A percentile compares a stretch with the other conserved stretches of the same genome.
Conservation (phyloP, 2,888 invertebrate species). For the Electrophaes corylata region DNA sequence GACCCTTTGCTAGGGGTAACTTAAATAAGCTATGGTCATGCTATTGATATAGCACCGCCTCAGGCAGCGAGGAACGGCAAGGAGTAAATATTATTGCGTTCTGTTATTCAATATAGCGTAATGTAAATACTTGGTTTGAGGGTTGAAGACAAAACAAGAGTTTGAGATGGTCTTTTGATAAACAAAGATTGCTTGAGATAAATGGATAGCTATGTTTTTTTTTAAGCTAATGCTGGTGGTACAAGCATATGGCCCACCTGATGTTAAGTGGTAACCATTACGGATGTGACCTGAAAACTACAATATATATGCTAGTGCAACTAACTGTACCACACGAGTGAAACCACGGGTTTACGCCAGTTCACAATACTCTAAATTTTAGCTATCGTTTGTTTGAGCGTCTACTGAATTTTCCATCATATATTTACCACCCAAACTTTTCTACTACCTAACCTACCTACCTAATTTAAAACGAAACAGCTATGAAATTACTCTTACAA, state of each 20-base stretch:
- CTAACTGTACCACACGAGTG: too few species aligned
- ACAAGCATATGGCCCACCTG: too few species aligned
- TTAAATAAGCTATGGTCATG: slow-evolving; percentile 6
- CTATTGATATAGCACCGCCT: slow-evolving; percentile 30
- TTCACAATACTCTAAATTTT: too few species aligned
- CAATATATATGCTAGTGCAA: too few species aligned
- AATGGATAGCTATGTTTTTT: too few species aligned
- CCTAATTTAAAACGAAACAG: slow-evolving; percentile 13
- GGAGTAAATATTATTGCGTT: background rate
- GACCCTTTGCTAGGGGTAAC: background rate
- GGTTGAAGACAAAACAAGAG: background rate
- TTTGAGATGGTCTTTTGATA: background rate
- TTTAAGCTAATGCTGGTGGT: too few species aligned
- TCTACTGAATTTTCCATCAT: slow-evolving; percentile 11
- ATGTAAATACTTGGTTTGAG: slow-evolving; percentile 4
- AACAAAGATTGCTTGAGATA: too few species aligned
- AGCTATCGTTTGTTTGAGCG: too few species aligned
- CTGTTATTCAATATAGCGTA: slow-evolving; percentile 9
- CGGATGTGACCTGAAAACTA: too few species aligned
- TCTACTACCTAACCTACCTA: too few species aligned
- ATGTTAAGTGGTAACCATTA: too few species aligned
- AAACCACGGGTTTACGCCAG: too few species aligned
- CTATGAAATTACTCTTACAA: slow-evolving; percentile 12
- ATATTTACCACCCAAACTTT: slow-evolving; percentile 4
- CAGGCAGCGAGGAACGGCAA: background rate